Base-by-base conservation (phyloP, 2,113 vertebrate genomes). In the Bambusicola thoracicus region DNA sequence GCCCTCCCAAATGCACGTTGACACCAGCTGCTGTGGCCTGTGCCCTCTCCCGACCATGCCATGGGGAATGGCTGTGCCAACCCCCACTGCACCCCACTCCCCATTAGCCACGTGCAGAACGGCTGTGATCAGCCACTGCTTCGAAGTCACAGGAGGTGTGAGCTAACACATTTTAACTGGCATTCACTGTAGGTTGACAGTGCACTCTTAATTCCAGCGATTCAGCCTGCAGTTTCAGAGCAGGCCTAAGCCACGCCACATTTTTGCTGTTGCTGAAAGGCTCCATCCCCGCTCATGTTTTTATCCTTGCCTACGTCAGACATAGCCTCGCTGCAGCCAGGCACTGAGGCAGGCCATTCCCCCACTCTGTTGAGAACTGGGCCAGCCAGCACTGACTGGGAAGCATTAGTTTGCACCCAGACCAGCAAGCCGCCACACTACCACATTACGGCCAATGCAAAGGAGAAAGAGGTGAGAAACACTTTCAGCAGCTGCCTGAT, bases 221-320 rank as follows among this genome's bases (percentile, higher is more conserved):
- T 89, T 95, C 94, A 95, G 90, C 66, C 63, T 66, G 63, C 49
- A 87, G 87, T 94, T 91, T 95, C 74, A 61, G 78, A 94, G 94
- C 15, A 89, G 46, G 49, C 43, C 83, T 78, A 59, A 91, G 78
- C 89, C 81, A 56, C 84, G 78, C 77, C 51, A 48, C 29, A 81
- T 77, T 63, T 92, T 24, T 81, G 93, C 70, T 92, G 29, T 10
- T 89, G 94, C 91, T 87, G 93, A 89, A 91, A 92, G 93, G 62
- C 78, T 89, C 93, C 43, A 74, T 89, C 93, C 81, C 81, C 84
- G 81, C 93, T 95, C 74, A 65, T 68, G 91, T 76, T 89, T 94
- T 93, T 19, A 65, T 65, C 89, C 74, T 79, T 61, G 75, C 43
- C 81, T 79, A 53, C 93, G 81, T 63, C 81, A 85, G 70, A 84